Conservation (phyloP, 2,797 vertebrate genomes). For the Steatocranus sp. region DNA sequence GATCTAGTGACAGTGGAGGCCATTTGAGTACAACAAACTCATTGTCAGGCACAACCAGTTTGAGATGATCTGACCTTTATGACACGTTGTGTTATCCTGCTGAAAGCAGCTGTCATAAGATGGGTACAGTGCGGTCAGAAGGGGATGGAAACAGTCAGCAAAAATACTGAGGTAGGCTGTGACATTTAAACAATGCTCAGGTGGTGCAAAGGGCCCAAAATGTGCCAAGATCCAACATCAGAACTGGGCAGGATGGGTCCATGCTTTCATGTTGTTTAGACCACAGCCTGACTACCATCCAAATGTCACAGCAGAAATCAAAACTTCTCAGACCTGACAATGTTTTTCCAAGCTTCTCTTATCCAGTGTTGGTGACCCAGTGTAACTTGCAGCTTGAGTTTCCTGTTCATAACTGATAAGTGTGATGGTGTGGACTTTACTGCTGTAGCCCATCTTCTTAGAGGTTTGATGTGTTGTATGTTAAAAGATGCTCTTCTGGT, state of each 20-base stretch:
- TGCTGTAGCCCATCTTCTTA: neutral
- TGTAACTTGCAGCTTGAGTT: neutral
- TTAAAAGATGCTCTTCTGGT: neutral
- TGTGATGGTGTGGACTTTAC: no score
- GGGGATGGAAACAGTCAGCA: neutral
- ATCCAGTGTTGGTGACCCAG: neutral
- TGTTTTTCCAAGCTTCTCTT: neutral
- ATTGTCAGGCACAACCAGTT: neutral
- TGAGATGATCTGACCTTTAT: neutral
- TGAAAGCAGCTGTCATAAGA: neutral
- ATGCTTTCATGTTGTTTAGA: neutral
- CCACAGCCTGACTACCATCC: neutral
- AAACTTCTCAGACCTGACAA: neutral
- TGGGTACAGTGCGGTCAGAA: neutral
- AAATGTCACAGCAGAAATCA: neutral
- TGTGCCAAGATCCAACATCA: neutral
- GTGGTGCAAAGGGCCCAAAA: neutral
- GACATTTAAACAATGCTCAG: neutral
- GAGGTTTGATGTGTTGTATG: neutral
- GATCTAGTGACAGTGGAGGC: neutral
- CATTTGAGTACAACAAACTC: neutral
- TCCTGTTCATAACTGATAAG: neutral
- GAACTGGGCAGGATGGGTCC: neutral
- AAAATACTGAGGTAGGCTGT: neutral
- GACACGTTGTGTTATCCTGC: neutral